phyloP scores from a whole-genome alignment of 2,888 invertebrate species.

The Drosophila acutilabella region DNA sequence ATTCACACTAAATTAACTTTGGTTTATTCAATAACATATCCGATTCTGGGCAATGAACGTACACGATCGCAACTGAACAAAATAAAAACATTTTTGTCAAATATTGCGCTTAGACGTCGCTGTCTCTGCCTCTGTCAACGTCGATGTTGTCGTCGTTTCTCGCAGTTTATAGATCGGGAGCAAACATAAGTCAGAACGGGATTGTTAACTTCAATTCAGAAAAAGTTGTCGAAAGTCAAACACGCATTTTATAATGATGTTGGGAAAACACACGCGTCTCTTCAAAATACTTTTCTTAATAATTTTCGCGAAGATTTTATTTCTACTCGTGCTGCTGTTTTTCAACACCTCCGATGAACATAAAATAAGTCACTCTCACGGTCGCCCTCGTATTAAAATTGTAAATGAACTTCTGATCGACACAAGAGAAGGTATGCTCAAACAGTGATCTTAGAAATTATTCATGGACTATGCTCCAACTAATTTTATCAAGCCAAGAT shows the following conservation, averaged over 20 bases:
- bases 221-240: conserved; percentile 22
- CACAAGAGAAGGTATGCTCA: conserved; percentile 24
- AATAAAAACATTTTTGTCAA: conserved; percentile 40
- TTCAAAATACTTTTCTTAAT: conserved; percentile 31
- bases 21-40: too few relatives aligned
- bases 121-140: background rate
- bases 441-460: too few relatives aligned
- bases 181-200: conserved; percentile 1
- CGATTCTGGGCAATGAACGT: background rate
- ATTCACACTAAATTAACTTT: too few relatives aligned
- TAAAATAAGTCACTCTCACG: background rate
- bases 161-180: background rate
- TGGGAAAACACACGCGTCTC: conserved; percentile 19
- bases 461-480: too few relatives aligned
- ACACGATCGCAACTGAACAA: background rate
- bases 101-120: conserved; percentile 12
- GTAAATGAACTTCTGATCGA: conserved; percentile 47
- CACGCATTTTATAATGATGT: conserved; percentile 27
- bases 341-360: background rate
- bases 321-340: conserved; percentile 22
- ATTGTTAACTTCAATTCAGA: conserved; percentile 7
- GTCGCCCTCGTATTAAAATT: background rate
- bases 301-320: conserved; percentile 34
- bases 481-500: too few relatives aligned
- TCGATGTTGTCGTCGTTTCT: conserved; percentile 1